phyloP scores from a whole-genome alignment of 2,113 vertebrate species.

The Scopus umbretta region DNA sequence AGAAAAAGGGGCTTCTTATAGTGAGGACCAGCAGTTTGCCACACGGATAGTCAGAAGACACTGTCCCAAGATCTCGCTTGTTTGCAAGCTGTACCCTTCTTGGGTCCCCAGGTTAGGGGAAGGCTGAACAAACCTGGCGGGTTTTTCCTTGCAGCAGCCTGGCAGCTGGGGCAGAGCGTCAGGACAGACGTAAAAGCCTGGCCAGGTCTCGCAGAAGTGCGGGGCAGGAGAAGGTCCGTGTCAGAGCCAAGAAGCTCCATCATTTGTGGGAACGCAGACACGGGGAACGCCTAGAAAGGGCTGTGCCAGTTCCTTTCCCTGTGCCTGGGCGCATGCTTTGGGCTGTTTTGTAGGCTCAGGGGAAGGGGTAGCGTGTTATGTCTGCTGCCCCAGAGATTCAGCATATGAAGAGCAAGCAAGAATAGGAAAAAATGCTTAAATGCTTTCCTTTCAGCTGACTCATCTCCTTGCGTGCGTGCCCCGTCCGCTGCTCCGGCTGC shows the following conservation, averaged over 20 bases:
- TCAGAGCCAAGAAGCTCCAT: not conserved
- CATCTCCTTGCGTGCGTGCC: rapidly evolving
- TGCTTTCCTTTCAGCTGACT: not conserved
- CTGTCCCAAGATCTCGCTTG: not conserved
- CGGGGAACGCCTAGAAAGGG: not conserved
- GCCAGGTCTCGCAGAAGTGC: not conserved
- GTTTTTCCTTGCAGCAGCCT: not conserved
- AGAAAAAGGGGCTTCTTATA: not conserved
- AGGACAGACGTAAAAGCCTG: not conserved
- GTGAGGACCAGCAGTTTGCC: not conserved
- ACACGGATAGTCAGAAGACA: not conserved
- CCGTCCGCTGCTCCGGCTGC: rapidly evolving
- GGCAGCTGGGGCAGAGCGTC: not conserved
- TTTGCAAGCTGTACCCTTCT: not conserved
- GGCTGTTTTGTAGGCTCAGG: not conserved
- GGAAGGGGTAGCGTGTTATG: rapidly evolving
- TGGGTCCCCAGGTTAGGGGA: rapidly evolving
- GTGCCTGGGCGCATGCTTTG: not conserved
- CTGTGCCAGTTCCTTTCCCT: rapidly evolving
- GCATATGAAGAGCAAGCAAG: not conserved
- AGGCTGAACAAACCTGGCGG: not conserved
- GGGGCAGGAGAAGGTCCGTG: not conserved
- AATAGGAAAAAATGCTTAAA: too few relatives aligned
- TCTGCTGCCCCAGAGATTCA: not conserved
- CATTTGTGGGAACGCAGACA: not conserved